phyloP scores from a whole-genome alignment of 2,113 vertebrate genomes.

The Aythya baeri region DNA sequence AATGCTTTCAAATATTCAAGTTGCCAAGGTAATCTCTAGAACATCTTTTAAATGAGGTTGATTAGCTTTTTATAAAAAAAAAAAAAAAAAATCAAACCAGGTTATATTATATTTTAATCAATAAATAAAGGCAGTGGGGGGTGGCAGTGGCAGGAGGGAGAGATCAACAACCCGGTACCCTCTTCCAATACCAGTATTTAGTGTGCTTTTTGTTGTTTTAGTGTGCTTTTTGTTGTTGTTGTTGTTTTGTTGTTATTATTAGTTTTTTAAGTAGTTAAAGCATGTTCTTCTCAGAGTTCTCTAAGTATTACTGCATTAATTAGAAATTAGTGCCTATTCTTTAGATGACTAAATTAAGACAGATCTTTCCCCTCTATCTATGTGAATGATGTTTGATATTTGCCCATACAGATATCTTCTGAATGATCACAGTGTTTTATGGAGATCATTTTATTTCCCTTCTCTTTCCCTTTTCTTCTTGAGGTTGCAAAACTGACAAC shows the following conservation, averaged over 20 bases:
- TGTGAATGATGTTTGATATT: neutral
- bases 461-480: neutral
- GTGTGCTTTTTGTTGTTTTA: neutral
- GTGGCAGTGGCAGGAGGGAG: neutral
- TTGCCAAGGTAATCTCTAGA: neutral
- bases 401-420: neutral
- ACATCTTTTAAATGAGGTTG: neutral
- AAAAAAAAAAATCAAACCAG: neutral
- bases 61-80: neutral
- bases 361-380: neutral
- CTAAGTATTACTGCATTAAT: neutral
- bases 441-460: no score
- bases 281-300: neutral
- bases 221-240: neutral
- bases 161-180: fast-evolving
- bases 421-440: neutral
- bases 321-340: neutral
- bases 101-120: neutral
- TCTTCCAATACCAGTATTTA: neutral
- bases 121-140: neutral
- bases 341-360: neutral
- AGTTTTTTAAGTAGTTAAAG: neutral
- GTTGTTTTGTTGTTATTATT: neutral
- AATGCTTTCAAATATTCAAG: neutral
- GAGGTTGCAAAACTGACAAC: neutral